Conservation (phyloP, 2,113 vertebrate genomes). For the Hippolais icterina region DNA sequence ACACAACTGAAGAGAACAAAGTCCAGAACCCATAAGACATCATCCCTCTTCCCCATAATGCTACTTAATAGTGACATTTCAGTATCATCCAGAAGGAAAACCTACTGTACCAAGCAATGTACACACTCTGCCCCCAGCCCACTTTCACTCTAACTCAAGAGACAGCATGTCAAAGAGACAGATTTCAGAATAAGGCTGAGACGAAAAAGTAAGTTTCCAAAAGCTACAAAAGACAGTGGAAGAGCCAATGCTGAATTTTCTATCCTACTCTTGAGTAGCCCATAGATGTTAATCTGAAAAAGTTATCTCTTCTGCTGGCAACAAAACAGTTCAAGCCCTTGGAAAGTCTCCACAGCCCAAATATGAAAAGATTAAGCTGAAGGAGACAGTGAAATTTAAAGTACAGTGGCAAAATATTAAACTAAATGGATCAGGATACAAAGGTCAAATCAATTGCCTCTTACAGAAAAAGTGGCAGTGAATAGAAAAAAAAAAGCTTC, state of each 20-base stretch:
- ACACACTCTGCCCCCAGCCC: neutral
- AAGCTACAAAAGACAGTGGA: neutral
- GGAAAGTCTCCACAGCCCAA: neutral
- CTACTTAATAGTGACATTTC: neutral
- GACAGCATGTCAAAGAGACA: neutral
- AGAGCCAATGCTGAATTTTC: neutral
- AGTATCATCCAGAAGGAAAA: neutral
- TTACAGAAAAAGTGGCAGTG: neutral
- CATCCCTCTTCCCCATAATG: neutral
- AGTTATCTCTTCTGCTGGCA: neutral
- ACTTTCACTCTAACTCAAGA: neutral
- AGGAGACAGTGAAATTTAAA: neutral
- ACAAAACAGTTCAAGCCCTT: neutral
- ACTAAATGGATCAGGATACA: neutral
- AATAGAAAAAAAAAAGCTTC: neutral
- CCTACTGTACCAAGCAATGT: neutral
- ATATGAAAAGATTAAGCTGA: neutral
- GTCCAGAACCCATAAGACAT: neutral
- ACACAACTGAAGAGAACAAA: neutral
- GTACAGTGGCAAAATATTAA: neutral
- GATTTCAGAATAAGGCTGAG: neutral
- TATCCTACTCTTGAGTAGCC: neutral
- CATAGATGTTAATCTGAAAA: neutral
- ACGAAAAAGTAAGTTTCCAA: neutral
- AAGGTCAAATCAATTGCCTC: neutral